These are phyloP conservation scores for Dreissena rostriformis DNA, from an alignment of 1,140 invertebrate genomes.

Conservation along the genomic window DNA sequence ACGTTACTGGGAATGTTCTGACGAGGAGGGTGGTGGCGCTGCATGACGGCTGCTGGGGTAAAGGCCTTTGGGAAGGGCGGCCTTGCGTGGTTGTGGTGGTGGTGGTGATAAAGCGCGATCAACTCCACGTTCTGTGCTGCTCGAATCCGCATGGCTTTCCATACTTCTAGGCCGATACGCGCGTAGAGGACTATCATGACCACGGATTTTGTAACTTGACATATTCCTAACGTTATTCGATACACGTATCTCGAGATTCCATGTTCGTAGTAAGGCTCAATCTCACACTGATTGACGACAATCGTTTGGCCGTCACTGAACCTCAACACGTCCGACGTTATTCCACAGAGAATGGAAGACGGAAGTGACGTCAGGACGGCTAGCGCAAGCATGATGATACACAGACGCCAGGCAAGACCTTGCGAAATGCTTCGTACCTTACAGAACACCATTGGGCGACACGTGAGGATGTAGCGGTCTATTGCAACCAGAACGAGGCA, in stretches of 20 bases:
- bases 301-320: too few species aligned
- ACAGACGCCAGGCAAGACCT: slow-evolving; percentile 21
- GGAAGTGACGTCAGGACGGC: slow-evolving; percentile 30
- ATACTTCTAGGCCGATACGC: slow-evolving; percentile 22
- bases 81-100: not conserved
- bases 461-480: too few species aligned
- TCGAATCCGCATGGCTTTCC: slow-evolving; percentile 21
- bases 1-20: slow-evolving; percentile 1
- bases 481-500: too few species aligned
- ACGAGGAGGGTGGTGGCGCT: not conserved
- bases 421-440: too few species aligned
- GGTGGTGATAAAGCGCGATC: not conserved
- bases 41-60: not conserved
- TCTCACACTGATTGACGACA: slow-evolving; percentile 30
- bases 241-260: slow-evolving; percentile 20
- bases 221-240: slow-evolving; percentile 10
- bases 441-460: too few species aligned
- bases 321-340: slow-evolving; percentile 7
- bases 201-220: not conserved
- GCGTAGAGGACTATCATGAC: slow-evolving; percentile 36
- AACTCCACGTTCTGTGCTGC: not conserved
- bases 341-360: slow-evolving; percentile 31
- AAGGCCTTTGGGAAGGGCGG: not conserved
- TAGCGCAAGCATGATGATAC: slow-evolving; percentile 18
- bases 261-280: slow-evolving; percentile 14